phyloP scores from a whole-genome alignment of 1,140 invertebrate species.

The Drosophila melanica region DNA sequence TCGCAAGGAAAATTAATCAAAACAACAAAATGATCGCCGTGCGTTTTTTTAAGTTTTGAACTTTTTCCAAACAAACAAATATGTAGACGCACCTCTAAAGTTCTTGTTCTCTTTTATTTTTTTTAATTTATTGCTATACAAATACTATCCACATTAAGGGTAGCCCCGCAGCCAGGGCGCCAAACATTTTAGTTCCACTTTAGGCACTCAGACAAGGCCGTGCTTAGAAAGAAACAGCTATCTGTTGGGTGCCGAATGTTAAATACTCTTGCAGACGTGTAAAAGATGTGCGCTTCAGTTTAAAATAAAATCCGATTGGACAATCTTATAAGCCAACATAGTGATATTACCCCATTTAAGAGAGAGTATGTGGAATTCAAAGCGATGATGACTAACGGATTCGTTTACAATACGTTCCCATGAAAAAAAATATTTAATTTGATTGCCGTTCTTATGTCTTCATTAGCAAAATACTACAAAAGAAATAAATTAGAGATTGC shows the following conservation, averaged over 20 bases:
- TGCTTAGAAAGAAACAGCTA: not conserved
- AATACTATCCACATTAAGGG: not conserved
- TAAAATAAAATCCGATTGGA: too few relatives aligned
- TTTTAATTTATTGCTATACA: not conserved
- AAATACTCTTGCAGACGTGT: too few relatives aligned
- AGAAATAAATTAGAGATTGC: constrained; percentile 76
- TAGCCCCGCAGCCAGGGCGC: constrained; percentile 44
- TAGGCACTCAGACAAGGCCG: constrained; percentile 54
- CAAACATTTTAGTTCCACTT: constrained; percentile 69
- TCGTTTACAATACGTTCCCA: constrained; percentile 74
- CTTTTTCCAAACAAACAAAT: constrained; percentile 24
- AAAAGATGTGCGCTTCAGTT: too few relatives aligned
- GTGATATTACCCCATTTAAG: not conserved
- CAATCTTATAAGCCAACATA: too few relatives aligned
- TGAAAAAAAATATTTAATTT: constrained; percentile 81
- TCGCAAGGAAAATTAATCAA: constrained; percentile 44
- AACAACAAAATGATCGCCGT: constrained; percentile 30
- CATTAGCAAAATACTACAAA: constrained; percentile 78
- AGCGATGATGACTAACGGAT: constrained; percentile 64
- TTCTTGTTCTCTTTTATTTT: not conserved
- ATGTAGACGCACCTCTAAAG: not conserved
- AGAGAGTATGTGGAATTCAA: not conserved
- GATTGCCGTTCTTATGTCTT: constrained; percentile 83
- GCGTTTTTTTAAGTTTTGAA: constrained; percentile 23
- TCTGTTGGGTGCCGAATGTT: too few relatives aligned